Conservation (phyloP, 2,888 invertebrate genomes). For the Ditula angustiorana region DNA sequence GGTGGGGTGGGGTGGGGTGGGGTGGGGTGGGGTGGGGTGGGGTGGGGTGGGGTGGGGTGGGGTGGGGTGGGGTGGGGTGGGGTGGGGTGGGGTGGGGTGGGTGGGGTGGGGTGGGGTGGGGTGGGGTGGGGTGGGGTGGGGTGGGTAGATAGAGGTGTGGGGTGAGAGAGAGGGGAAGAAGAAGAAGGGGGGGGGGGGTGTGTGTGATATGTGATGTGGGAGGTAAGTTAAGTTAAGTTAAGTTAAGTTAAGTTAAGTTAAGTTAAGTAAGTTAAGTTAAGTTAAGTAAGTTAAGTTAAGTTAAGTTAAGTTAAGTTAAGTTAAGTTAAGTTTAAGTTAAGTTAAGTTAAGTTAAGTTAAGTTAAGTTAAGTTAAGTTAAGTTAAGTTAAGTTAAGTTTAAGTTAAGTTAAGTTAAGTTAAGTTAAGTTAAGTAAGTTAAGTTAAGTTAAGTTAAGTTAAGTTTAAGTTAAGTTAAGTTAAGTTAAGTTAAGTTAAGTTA, state of each 20-base stretch:
- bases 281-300: constrained; percentile 32
- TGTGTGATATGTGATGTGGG: constrained; percentile 43
- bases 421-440: constrained; percentile 46
- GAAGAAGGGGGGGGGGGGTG: constrained; percentile 28
- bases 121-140: constrained; percentile 36
- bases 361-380: constrained; percentile 45
- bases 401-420: constrained; percentile 47
- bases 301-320: constrained; percentile 27
- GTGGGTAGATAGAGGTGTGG: constrained; percentile 41
- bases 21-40: constrained; percentile 41
- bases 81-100: constrained; percentile 39
- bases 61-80: constrained; percentile 41
- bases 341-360: constrained; percentile 39
- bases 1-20: constrained; percentile 42
- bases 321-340: constrained; percentile 30
- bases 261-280: constrained; percentile 42
- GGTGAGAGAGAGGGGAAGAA: constrained; percentile 41
- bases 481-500: constrained; percentile 46
- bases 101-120: constrained; percentile 40
- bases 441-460: constrained; percentile 44
- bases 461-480: constrained; percentile 47
- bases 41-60: constrained; percentile 39
- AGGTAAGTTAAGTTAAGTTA: constrained; percentile 42
- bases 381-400: constrained; percentile 47
- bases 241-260: constrained; percentile 41